phyloP scores from a whole-genome alignment of 1,140 invertebrate species.

The Dryas iulia region DNA sequence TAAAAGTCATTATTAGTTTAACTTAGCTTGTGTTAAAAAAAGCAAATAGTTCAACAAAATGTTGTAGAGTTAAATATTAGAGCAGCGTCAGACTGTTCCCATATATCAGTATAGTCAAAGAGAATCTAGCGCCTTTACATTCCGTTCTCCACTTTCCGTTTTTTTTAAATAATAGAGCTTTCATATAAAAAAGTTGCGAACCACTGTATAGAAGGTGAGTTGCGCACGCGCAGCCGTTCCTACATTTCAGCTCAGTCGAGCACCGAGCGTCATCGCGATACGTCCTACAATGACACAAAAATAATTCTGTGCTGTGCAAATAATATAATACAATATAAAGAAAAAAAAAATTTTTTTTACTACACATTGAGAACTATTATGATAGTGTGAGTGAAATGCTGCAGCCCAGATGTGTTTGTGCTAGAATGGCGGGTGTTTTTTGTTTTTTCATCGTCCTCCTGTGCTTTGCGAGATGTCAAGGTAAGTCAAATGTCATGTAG shows the following conservation, averaged over 20 bases:
- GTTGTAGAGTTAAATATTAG: too few relatives aligned
- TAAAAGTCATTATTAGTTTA: too few relatives aligned
- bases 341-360: conserved; percentile 6
- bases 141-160: too few relatives aligned
- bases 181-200: conserved; percentile 30
- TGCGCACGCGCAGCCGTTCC: conserved; percentile 17
- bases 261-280: conserved; percentile 31
- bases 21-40: too few relatives aligned
- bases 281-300: conserved; percentile 37
- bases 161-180: conserved; percentile 23
- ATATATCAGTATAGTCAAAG: too few relatives aligned
- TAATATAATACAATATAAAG: neutral
- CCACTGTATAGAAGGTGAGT: conserved; percentile 39
- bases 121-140: too few relatives aligned
- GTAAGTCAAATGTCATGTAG: conserved; percentile 50
- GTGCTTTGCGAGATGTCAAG: conserved; percentile 62
- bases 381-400: conserved; percentile 65
- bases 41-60: too few relatives aligned
- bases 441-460: conserved; percentile 36
- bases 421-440: conserved; percentile 39
- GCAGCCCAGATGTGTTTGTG: conserved; percentile 65
- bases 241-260: conserved; percentile 36
- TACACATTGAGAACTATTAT: conserved; percentile 35
- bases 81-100: too few relatives aligned
- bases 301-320: conserved; percentile 31